Evolutionary conservation across 1,140 invertebrate species (phyloP), one percentile per base, ranked within the genome.

Genomic region (Gryon sp.): DNA sequence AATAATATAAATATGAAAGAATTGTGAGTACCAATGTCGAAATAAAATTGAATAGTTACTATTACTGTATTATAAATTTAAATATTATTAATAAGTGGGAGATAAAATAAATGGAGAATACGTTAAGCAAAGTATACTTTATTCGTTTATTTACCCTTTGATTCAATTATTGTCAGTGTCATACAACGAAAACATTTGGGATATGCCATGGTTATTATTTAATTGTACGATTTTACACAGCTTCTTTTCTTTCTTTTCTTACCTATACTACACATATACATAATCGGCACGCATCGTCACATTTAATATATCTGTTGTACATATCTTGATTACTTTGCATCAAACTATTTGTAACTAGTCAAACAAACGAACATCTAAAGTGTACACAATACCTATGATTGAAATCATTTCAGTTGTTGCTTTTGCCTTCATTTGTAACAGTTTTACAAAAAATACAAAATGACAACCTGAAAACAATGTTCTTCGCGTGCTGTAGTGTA

Each of bases 11-110:
- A 82, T 84, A 83, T 79, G 79, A 83, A 76, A 80, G 76, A 53
- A 85, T 78, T 82, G 79, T 45, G 59, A 73, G 36, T 59, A 74
- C 60, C 70, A 68, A 82, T 82, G 83, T 87, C 78, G 65, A 84
- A 68, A 80, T 77, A 79, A 78, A 72, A 77, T 72, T 74, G 57
- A 83, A 84, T 85, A 86, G 83, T 87, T 87, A 86, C 82, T 84
- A 87, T 82, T 85, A 86, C 76, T 84, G 83, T 85, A 87, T 85
- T 83, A 86, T 88, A 88, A 86, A 88, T 88, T 87, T 75, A 79
- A 78, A 73, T 68, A 87, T 85, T 83, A 85, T 84, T 85, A 82
- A 83, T 84, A 82, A 81, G 86, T 83, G 83, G 84, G 80, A 84
- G 81, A 87, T 83, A 77, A n/a, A 87, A 87, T 87, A 86, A 87